Evolutionary conservation across 2,113 vertebrate species (phyloP), one percentile per base, ranked within the genome.

Genomic region (Carettochelys insculpta): DNA sequence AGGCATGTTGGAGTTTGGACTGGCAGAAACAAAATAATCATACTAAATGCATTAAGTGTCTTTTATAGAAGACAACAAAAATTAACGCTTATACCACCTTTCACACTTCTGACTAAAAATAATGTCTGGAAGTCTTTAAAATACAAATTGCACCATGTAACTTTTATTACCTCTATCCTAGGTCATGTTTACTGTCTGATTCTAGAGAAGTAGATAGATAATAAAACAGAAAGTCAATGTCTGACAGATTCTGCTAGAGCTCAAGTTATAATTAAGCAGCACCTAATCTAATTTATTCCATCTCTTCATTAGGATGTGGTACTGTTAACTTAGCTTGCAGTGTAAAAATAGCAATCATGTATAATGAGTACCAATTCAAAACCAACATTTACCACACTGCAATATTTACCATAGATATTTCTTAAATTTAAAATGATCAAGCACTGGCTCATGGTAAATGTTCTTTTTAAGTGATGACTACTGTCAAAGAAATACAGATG

Each of bases 41-140:
- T 13, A 25, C 14, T 71, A 71, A 71, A 71, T n/a, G 41, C 43
- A 48, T 71, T n/a, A 83, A 38, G 11, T 51, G 9, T 19, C 68
- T 86, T 82, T 85, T 50, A 22, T 45, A 43, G 78, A 81, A 91
- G 47, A n/a, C 0, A 0, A 52, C 89, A 0, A 0, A 34, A 90
- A 19, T 87, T 87, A 65, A 89, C 90, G 20, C 50, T 43, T 77
- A 25, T 54, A 58, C 82, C 29, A 83, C 56, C 25, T 88, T 79
- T 41, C 89, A 92, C 51, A 95, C 80, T 82, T 0, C 16, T 92
- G 79, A 65, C 47, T 93, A 83, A 94, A 51, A 80, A 95, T 93
- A 86, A 75, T 86, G 90, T 82, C 91, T 93, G 11, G 90, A 89
- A 89, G 80, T 38, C 27, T 88, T 82, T 94, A 77, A 92, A 95